A percentile compares a stretch with the other conserved stretches of the same genome.
phyloP scores from a whole-genome alignment of 2,888 invertebrate species.

The Drosophila conformis region DNA sequence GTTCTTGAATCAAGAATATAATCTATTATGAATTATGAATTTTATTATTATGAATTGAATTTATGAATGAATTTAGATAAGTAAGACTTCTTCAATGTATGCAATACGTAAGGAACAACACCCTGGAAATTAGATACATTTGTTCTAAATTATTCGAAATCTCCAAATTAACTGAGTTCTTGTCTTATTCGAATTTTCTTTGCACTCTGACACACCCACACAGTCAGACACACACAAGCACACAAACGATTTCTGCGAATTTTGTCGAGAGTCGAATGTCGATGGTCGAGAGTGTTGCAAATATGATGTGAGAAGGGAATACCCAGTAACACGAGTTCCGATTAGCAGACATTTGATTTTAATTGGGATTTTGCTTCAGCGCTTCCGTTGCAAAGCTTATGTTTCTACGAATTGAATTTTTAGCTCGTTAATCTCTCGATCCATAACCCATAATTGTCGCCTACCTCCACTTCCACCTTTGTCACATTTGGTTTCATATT shows the following conservation, averaged over 20 bases:
- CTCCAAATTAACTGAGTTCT: neutral
- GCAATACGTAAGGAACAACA: too few species aligned
- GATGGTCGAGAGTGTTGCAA: neutral
- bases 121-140: too few species aligned
- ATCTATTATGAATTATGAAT: neutral
- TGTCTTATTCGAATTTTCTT: slow-evolving; percentile 8
- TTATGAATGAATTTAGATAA: too few species aligned
- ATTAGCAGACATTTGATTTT: neutral
- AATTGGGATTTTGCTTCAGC: slow-evolving; percentile 13
- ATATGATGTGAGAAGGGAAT: neutral
- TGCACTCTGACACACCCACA: neutral
- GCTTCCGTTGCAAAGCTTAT: neutral
- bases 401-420: slow-evolving; percentile 9
- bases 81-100: too few species aligned
- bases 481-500: neutral
- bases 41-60: neutral
- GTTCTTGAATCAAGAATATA: neutral
- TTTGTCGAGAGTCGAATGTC: neutral
- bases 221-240: neutral
- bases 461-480: slow-evolving; percentile 1
- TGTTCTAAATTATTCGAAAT: too few species aligned
- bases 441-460: neutral
- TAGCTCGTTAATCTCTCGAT: neutral
- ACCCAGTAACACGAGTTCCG: neutral
- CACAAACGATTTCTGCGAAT: slow-evolving; percentile 12